Base-by-base conservation (phyloP, 92 coral and sea anemone genomes). In the Muricea muricata region DNA sequence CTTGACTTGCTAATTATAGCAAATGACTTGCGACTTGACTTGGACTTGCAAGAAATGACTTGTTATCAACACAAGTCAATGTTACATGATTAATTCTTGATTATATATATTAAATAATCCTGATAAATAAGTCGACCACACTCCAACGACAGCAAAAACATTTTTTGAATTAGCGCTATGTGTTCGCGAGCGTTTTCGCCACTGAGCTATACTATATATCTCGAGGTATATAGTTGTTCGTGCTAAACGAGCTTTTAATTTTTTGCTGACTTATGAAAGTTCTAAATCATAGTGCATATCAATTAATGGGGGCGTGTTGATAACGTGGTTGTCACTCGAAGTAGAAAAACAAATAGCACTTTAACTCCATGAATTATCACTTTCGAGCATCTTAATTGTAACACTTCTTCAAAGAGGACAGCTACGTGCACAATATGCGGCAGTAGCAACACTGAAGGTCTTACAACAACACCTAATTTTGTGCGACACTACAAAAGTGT, bases 61-160 rank as follows among this genome's bases (percentile, higher is more conserved):
- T 63, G 70, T 25, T 63, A 32, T 39, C 70, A 60, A 60, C 35
- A 35, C 68, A 63, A 63, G 37, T 63, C 70, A 63, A 63, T 10
- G 37, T 17, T 10, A 63, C 15, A 63, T 63, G 30, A 28, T 20
- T 63, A 28, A 20, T n/a, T n/a, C n/a, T n/a, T n/a, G n/a, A n/a
- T n/a, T n/a, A n/a, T n/a, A n/a, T n/a, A n/a, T n/a, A n/a, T n/a
- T n/a, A n/a, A n/a, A n/a, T n/a, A n/a, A n/a, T n/a, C n/a, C n/a
- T 63, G 70, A 29, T 1, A 63, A 63, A 11, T 20, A 63, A 63
- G 70, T 63, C 13, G 28, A 28, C 37, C 37, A 14, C 15, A 23
- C 6, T 54, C 61, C 7, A 54, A 17, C 24, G 20, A 17, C 61
- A 25, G n/a, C n/a, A n/a, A n/a, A n/a, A n/a, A n/a, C n/a, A n/a